These are phyloP conservation scores for Falco novaeseelandiae DNA, from an alignment of 2,797 vertebrate species.

Conservation along the genomic window DNA sequence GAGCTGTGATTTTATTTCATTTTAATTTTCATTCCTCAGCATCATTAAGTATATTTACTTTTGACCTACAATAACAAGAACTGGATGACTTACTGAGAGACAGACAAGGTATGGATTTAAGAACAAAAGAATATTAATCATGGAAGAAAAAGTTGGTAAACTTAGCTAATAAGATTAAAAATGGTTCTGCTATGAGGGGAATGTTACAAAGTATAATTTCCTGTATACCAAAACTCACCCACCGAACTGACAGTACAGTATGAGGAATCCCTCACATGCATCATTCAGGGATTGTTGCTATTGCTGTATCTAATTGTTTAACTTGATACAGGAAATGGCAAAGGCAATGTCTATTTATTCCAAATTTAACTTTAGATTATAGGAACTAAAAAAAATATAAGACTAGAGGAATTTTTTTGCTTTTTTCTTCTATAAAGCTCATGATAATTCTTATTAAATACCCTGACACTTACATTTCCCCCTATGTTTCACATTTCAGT, in stretches of 20 bases:
- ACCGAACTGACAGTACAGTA: background rate
- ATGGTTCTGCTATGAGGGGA: background rate
- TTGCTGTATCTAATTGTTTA: background rate
- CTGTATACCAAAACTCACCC: background rate
- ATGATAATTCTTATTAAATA: background rate
- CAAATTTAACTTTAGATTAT: background rate
- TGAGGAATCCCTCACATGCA: background rate
- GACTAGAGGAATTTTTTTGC: background rate
- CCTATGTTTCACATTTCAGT: background rate
- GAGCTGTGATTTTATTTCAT: background rate
- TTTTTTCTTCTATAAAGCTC: background rate
- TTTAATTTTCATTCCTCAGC: background rate
- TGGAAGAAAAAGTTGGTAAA: background rate
- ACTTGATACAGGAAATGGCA: background rate
- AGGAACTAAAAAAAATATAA: background rate
- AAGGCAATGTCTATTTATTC: background rate
- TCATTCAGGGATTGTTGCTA: background rate
- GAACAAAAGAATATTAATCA: background rate
- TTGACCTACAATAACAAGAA: background rate
- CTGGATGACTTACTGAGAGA: background rate
- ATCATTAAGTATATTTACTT: background rate
- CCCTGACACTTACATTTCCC: background rate
- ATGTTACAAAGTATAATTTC: background rate
- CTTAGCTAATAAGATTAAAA: background rate
- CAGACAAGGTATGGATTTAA: background rate